These are phyloP conservation scores for Peromyscus leucopus DNA, from an alignment of 2,113 vertebrate species.

Conservation along the genomic window DNA sequence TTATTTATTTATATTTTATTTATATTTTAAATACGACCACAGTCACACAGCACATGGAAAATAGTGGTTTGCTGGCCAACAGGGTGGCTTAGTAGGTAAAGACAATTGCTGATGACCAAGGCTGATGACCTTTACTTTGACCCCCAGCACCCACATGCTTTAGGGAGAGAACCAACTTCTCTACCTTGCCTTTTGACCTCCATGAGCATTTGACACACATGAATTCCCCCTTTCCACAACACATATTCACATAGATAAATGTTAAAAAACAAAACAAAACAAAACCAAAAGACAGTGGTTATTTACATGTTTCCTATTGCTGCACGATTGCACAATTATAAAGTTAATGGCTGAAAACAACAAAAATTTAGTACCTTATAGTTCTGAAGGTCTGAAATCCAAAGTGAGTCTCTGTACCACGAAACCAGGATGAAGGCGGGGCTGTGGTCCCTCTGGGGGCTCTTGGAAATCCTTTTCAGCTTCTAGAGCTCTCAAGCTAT, in stretches of 20 bases:
- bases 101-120: background rate
- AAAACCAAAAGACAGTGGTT: background rate
- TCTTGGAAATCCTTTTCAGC: background rate
- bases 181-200: background rate
- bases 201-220: background rate
- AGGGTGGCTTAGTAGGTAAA: background rate
- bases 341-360: background rate
- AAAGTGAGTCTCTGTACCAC: background rate
- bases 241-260: background rate
- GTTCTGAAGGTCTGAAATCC: background rate
- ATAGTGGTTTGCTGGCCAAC: background rate
- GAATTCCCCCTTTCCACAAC: background rate
- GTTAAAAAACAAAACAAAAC: too few relatives aligned
- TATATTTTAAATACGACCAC: background rate
- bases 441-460: background rate
- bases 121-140: too few relatives aligned
- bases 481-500: background rate
- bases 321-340: background rate
- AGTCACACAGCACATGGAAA: background rate
- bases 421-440: background rate
- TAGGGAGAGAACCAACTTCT: background rate
- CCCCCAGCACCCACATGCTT: background rate
- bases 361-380: background rate
- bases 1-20: background rate
- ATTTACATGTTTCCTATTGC: background rate